A percentile compares a stretch with the other conserved stretches of the same genome.
Evolutionary conservation across 1,140 invertebrate genomes (phyloP).

Genomic region (Cotesia vestalis): DNA sequence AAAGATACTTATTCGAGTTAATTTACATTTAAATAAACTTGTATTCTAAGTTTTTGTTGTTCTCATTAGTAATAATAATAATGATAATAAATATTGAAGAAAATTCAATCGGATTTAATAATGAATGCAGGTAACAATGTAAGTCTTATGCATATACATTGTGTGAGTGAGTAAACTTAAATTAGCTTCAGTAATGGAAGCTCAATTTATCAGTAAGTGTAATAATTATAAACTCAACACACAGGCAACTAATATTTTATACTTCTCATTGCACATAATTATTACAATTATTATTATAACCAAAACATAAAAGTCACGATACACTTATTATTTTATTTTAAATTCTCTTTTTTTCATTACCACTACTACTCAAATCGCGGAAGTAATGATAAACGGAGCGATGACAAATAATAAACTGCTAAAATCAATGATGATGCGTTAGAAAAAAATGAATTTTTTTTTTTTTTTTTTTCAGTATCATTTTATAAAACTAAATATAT

Average conservation of each 20-base stretch:
- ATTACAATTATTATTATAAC: background rate
- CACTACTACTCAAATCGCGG: constrained; percentile 36
- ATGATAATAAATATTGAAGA: background rate
- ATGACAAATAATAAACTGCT: constrained; percentile 56
- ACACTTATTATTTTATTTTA: background rate
- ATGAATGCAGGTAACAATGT: background rate
- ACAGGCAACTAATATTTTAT: background rate
- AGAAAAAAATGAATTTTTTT: constrained; percentile 50
- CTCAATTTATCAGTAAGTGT: constrained; percentile 24
- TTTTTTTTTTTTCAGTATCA: constrained; percentile 25
- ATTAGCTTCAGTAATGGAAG: constrained; percentile 25
- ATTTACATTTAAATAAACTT: background rate
- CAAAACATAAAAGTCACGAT: background rate
- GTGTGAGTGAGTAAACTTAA: constrained; percentile 6
- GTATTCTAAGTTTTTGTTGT: background rate
- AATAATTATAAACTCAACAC: constrained; percentile 18
- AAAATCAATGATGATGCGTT: constrained; percentile 61
- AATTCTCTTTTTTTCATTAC: background rate
- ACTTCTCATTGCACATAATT: constrained; percentile 3
- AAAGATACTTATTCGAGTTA: too few relatives aligned
- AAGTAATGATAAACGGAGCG: constrained; percentile 39
- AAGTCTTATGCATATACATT: constrained; percentile 13
- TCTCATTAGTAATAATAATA: constrained; percentile 2
- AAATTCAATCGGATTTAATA: background rate
- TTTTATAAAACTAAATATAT: constrained; percentile 1